A percentile compares a stretch with the other conserved stretches of the same genome.
Conservation (phyloP, 2,888 invertebrate genomes). For the Phengaris arion region DNA sequence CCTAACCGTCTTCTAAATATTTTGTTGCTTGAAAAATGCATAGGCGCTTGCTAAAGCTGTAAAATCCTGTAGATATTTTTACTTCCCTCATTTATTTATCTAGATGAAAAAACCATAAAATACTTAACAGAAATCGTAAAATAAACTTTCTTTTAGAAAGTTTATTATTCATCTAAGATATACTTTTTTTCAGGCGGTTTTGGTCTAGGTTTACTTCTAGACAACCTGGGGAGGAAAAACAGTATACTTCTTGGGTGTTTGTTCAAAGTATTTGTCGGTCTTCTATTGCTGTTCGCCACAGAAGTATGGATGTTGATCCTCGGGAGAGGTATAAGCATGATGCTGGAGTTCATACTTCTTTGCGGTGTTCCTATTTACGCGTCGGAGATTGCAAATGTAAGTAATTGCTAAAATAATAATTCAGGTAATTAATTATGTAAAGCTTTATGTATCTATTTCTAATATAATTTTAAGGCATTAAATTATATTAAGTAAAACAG, state of each 20-base stretch:
- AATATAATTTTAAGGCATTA: background rate
- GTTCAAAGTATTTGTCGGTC: constrained; percentile 49
- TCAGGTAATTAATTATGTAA: background rate
- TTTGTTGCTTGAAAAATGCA: too few relatives aligned
- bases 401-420: background rate
- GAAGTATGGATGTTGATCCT: constrained; percentile 52
- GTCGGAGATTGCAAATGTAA: constrained; percentile 56
- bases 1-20: too few relatives aligned
- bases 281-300: constrained; percentile 47
- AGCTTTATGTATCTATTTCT: background rate
- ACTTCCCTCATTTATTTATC: too few relatives aligned
- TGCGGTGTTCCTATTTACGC: constrained; percentile 51
- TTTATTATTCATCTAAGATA: too few relatives aligned
- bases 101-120: too few relatives aligned
- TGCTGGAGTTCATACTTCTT: constrained; percentile 44
- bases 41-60: too few relatives aligned
- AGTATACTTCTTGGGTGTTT: constrained; percentile 49
- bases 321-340: constrained; percentile 44
- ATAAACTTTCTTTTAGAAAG: too few relatives aligned
- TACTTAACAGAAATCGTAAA: too few relatives aligned
- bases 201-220: constrained; percentile 45
- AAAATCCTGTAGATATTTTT: too few relatives aligned
- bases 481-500: background rate
- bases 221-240: constrained; percentile 46
- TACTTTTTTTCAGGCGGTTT: background rate